A percentile compares a stretch with the other conserved stretches of the same genome.
These are phyloP conservation scores for Hedya salicella DNA, from an alignment of 2,888 invertebrate species.

Conservation along the genomic window DNA sequence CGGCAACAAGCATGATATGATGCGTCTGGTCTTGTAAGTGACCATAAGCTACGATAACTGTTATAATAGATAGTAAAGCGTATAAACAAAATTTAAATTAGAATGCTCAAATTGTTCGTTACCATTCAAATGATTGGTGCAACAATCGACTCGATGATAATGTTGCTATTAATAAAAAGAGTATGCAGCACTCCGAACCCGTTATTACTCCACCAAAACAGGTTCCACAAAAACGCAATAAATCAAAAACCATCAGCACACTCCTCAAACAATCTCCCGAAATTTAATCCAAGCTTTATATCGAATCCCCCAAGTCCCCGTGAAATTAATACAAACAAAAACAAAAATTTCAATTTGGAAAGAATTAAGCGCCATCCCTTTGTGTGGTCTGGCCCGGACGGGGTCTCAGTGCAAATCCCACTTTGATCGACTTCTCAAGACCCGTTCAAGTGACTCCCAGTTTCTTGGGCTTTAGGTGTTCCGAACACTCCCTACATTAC, in stretches of 20 bases:
- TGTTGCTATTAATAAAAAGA: background rate
- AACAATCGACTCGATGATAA: background rate
- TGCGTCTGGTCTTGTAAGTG: too few species aligned
- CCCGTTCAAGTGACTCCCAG: slow-evolving; percentile 60
- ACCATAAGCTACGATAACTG: too few species aligned
- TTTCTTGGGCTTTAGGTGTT: slow-evolving; percentile 65
- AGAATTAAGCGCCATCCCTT: slow-evolving; percentile 59
- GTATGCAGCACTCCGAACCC: background rate
- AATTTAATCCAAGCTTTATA: slow-evolving; percentile 28
- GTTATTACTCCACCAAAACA: slow-evolving; percentile 6
- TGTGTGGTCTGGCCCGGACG: slow-evolving; percentile 52
- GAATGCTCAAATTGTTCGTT: too few species aligned
- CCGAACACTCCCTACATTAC: slow-evolving; percentile 55
- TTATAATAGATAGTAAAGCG: too few species aligned
- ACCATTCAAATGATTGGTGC: background rate
- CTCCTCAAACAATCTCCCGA: slow-evolving; percentile 27
- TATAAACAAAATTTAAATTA: too few species aligned
- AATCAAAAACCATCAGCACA: slow-evolving; percentile 18
- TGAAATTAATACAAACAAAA: slow-evolving; percentile 71
- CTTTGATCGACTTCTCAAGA: slow-evolving; percentile 75
- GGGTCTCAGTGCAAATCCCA: slow-evolving; percentile 72
- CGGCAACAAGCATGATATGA: too few species aligned
- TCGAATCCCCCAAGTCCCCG: slow-evolving; percentile 60
- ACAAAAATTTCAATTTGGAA: slow-evolving; percentile 74
- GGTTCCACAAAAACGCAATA: slow-evolving; percentile 6